These are phyloP conservation scores for Agrochola lychnidis DNA, from an alignment of 2,888 invertebrate species.

Conservation along the genomic window DNA sequence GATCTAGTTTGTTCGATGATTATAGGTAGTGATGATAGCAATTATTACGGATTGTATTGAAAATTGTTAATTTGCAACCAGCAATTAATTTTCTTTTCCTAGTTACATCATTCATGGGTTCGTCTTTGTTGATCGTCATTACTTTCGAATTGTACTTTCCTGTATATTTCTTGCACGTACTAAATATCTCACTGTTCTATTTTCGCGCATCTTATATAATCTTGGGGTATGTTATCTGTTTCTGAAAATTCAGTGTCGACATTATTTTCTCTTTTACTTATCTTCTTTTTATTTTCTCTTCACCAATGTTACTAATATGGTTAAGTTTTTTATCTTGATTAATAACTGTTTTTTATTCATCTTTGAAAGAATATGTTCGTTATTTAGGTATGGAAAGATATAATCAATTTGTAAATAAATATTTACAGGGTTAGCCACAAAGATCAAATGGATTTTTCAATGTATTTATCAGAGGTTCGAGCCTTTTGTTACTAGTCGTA, in stretches of 20 bases:
- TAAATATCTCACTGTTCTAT: constrained; percentile 2
- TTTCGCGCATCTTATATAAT: constrained; percentile 9
- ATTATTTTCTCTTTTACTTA: not conserved
- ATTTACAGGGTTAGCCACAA: constrained; percentile 6
- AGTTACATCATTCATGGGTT: constrained; percentile 34
- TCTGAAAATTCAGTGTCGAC: constrained; percentile 10
- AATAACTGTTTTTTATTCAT: not conserved
- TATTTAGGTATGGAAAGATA: not conserved
- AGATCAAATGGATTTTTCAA: constrained; percentile 33
- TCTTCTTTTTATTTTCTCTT: not conserved
- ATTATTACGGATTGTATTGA: constrained; percentile 39
- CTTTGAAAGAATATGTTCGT: constrained; percentile 2
- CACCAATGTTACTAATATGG: not conserved
- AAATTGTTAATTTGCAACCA: constrained; percentile 32
- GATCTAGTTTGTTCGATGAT: constrained; percentile 52
- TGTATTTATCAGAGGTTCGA: not conserved
- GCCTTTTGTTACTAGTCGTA: constrained; percentile 35
- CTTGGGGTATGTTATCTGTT: not conserved
- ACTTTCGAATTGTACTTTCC: constrained; percentile 18
- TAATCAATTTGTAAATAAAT: constrained; percentile 9
- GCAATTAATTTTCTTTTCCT: constrained; percentile 39
- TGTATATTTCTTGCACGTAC: constrained; percentile 1
- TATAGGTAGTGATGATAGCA: constrained; percentile 35
- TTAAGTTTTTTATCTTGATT: not conserved
- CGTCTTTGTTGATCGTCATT: constrained; percentile 4